A percentile compares a stretch with the other conserved stretches of the same genome.
phyloP scores from a whole-genome alignment of 2,113 vertebrate species.

The Puffinus mauretanicus region DNA sequence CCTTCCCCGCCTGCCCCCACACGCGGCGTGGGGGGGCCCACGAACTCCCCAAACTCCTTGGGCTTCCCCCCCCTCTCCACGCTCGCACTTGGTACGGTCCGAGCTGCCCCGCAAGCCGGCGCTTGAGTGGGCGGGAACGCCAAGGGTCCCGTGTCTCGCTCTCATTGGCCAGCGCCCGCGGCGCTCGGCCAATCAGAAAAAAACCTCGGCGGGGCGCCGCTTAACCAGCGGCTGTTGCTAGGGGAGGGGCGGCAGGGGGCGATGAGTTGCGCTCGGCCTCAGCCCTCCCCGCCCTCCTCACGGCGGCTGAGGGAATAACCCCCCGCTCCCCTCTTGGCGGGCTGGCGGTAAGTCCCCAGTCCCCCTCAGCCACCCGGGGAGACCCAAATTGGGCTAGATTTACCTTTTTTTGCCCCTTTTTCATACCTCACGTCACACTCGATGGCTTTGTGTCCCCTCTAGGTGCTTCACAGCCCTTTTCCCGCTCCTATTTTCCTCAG shows the following conservation, averaged over 20 bases:
- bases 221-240: not conserved
- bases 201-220: too few relatives aligned
- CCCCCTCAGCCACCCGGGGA: rapidly evolving
- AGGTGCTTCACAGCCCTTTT: not conserved
- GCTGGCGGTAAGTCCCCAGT: not conserved
- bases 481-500: not conserved
- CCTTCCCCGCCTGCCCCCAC: rapidly evolving
- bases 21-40: rapidly evolving
- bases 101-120: not conserved
- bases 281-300: not conserved
- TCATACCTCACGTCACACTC: rapidly evolving
- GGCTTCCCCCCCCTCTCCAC: rapidly evolving
- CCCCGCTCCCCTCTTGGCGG: too few relatives aligned
- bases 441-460: rapidly evolving
- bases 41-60: rapidly evolving
- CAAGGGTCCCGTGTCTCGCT: conserved; percentile 40
- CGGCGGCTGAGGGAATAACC: too few relatives aligned
- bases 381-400: rapidly evolving
- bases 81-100: not conserved
- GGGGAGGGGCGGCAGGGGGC: not conserved
- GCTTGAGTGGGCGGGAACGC: not conserved
- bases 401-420: rapidly evolving
- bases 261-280: not conserved
- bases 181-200: conserved; percentile 19
- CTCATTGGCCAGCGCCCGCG: not conserved